Percentiles rank a stretch among this genome's conserved stretches.
Conservation (phyloP, 2,113 vertebrate species). For the Ascaphus truei region DNA sequence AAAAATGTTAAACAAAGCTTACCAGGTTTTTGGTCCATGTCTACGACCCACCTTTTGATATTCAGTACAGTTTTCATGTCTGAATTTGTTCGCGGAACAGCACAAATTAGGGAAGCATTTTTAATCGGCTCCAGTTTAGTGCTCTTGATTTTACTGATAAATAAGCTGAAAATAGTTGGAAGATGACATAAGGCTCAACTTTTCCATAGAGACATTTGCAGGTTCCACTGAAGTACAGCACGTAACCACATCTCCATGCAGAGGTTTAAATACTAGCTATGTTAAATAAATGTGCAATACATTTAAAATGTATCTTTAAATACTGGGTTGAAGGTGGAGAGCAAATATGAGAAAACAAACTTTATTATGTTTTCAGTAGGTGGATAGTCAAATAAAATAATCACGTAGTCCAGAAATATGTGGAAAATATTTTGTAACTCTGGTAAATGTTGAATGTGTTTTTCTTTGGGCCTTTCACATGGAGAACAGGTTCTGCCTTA, state of each 20-base stretch:
- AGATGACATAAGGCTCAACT: constrained; percentile 3
- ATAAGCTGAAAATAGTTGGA: background rate
- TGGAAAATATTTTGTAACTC: constrained; percentile 37
- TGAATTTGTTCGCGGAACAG: background rate
- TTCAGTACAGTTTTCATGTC: background rate
- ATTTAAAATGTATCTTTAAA: constrained; percentile 21
- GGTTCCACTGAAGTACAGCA: background rate
- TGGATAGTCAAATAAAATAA: constrained; percentile 45
- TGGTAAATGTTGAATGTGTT: constrained; percentile 44
- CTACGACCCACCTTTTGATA: background rate
- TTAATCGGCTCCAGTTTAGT: background rate
- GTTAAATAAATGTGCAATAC: constrained; percentile 18
- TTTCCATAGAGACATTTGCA: background rate
- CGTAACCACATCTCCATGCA: background rate
- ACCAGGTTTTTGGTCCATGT: too few species aligned
- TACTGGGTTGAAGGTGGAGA: constrained; percentile 6
- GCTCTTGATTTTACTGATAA: background rate
- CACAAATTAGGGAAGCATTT: background rate
- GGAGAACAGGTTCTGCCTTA: constrained; percentile 44
- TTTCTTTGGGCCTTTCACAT: constrained; percentile 42
- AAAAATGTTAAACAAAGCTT: too few species aligned
- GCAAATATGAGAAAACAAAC: constrained; percentile 14
- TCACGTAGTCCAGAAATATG: constrained; percentile 46
- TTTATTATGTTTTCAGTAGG: constrained; percentile 34
- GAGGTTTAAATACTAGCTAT: background rate